Conservation (phyloP, 2,888 invertebrate genomes). For the Caenorhabditis sp. region DNA sequence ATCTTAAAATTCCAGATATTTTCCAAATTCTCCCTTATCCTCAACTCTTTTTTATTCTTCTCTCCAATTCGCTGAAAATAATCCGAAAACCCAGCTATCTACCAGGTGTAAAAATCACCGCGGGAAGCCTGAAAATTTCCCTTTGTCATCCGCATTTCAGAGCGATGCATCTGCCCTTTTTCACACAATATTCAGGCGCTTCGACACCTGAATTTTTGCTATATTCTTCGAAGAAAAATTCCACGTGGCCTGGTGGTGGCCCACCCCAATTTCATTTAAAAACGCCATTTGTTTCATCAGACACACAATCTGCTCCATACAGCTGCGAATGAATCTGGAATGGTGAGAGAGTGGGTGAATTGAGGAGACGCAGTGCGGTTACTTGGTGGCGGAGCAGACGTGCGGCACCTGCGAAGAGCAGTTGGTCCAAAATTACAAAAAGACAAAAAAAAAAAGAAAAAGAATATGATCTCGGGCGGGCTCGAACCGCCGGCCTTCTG, state of each 20-base stretch:
- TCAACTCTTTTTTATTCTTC: too few relatives aligned
- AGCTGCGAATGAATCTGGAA: background rate
- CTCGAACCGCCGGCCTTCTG: slow-evolving; percentile 69
- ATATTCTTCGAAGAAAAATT: too few relatives aligned
- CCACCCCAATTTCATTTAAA: background rate
- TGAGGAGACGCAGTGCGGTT: too few relatives aligned
- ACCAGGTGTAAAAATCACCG: background rate
- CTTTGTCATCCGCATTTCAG: background rate
- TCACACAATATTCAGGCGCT: background rate
- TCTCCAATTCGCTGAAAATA: too few relatives aligned
- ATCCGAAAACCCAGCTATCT: too few relatives aligned
- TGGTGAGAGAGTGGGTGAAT: background rate
- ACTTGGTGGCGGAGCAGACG: background rate
- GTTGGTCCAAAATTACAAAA: background rate
- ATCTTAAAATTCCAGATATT: too few relatives aligned
- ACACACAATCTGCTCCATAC: background rate
- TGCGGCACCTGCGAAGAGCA: background rate
- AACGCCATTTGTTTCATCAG: background rate
- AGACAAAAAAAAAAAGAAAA: background rate
- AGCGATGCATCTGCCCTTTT: background rate
- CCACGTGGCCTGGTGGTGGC: background rate
- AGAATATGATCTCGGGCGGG: slow-evolving; percentile 64
- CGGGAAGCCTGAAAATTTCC: background rate
- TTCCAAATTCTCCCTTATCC: too few relatives aligned
- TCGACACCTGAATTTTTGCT: background rate